Base-by-base conservation (phyloP, 2,888 invertebrate species). In the Orchestes rusci region DNA sequence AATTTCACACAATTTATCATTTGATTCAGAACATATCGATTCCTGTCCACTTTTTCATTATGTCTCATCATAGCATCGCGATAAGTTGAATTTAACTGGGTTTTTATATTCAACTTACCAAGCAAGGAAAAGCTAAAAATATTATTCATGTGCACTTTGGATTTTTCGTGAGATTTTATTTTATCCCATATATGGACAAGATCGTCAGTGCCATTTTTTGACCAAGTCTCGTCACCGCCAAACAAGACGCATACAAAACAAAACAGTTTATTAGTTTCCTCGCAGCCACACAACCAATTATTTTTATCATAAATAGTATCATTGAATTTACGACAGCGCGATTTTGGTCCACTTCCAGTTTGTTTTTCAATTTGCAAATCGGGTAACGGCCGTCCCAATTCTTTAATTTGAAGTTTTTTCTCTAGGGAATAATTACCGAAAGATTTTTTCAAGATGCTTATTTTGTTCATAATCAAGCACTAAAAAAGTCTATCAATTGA, bases 171-270 rank as follows among this genome's bases (percentile, higher is more conserved):
- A 10, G 39, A 18, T 33, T 47, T 49, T 12, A 52, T 47, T 18
- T 39, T 44, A 18, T 52, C 48, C 37, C 39, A 47, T 8, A 51
- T 23, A 37, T 48, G 48, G 10, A 43, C 44, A 20, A 52, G 32
- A 35, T 52, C 52, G 20, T 33, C 41, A 4, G 45, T 39, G 5
- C 52, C 52, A 12, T 15, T 37, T 31, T 43, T 23, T 3, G 48
- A 35, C 51, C 51, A 53, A 5, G 39, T 18, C 33, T 49, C 45
- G 20, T 53, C 51, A 1, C 53, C 53, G n/a, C 47, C 53, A 18
- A 36, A 51, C 19, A 53, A 27, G 15, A 53, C 31, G 23, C 53
- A 53, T 2, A 50, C 49, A 20, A 53, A 51, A 44, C 53, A 53
- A 15, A 43, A 52, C 19, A 52, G 27, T 20, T 33, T 37, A 17